These are phyloP conservation scores for Cephus runcator DNA, from an alignment of 2,888 invertebrate species.

Conservation along the genomic window DNA sequence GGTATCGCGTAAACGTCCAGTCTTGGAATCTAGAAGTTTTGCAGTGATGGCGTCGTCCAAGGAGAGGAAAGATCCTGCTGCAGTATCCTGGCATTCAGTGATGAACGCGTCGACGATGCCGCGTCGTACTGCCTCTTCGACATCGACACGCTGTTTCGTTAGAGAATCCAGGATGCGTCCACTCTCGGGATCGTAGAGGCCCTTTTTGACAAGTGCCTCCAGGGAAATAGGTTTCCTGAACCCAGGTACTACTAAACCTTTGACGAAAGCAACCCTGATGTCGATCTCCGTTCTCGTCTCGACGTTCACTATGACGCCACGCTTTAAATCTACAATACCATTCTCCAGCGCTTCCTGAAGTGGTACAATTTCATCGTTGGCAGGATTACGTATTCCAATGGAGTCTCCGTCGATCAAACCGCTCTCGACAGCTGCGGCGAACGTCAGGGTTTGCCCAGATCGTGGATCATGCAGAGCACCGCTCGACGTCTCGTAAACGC, in stretches of 20 bases:
- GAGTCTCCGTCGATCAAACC: conserved; percentile 83
- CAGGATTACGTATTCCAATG: conserved; percentile 78
- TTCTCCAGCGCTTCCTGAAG: conserved; percentile 84
- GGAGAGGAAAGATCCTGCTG: conserved; percentile 76
- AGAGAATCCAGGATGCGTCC: conserved; percentile 79
- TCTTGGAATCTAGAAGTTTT: conserved; percentile 75
- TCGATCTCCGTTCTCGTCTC: conserved; percentile 77
- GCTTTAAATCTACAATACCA: conserved; percentile 80
- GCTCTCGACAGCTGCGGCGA: conserved; percentile 81
- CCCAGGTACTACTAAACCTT: conserved; percentile 76
- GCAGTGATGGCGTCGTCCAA: conserved; percentile 79
- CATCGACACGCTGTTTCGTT: conserved; percentile 76
- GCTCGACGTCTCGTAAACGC: conserved; percentile 75
- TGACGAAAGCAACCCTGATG: conserved; percentile 76
- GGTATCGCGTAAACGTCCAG: conserved; percentile 79
- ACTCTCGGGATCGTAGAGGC: conserved; percentile 76
- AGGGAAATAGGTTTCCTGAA: conserved; percentile 80
- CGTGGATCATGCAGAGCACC: conserved; percentile 73
- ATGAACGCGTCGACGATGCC: conserved; percentile 85
- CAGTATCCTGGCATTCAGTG: conserved; percentile 82
- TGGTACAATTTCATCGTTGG: conserved; percentile 79
- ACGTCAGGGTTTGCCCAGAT: conserved; percentile 73
- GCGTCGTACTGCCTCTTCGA: conserved; percentile 81
- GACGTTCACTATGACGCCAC: conserved; percentile 77
- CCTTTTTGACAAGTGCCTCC: conserved; percentile 78